A percentile compares a stretch with the other conserved stretches of the same genome.
Conservation (phyloP, 2,797 vertebrate genomes). For the Balearica regulorum region DNA sequence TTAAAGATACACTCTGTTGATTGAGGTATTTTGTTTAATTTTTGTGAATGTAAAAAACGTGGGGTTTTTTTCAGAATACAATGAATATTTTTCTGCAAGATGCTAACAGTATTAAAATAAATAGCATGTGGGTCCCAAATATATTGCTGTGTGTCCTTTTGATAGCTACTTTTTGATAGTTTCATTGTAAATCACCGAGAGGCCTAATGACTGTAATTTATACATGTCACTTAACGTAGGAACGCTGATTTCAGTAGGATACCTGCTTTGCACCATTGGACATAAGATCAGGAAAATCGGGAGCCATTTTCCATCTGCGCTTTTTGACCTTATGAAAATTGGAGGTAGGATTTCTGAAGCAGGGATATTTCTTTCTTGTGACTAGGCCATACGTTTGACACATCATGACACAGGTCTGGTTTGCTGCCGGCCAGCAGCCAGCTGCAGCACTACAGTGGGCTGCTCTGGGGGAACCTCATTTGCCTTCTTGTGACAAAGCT, state of each 20-base stretch:
- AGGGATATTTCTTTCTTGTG: background rate
- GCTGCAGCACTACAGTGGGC: background rate
- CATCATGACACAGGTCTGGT: background rate
- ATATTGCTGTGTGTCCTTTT: background rate
- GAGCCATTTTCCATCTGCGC: background rate
- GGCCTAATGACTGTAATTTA: background rate
- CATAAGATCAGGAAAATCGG: background rate
- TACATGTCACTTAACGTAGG: background rate
- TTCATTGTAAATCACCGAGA: background rate
- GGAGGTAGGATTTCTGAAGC: background rate
- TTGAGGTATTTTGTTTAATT: background rate
- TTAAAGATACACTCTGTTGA: background rate
- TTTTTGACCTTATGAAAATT: background rate
- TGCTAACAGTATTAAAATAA: background rate
- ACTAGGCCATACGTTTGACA: accelerated
- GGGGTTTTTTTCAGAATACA: background rate
- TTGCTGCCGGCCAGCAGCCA: background rate
- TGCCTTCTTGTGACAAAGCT: conserved; percentile 30
- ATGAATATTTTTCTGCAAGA: background rate
- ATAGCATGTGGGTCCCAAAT: background rate
- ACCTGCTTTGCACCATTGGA: background rate
- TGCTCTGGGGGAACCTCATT: background rate
- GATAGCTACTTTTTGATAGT: background rate
- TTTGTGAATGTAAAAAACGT: background rate
- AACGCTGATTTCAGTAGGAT: background rate